Conservation (phyloP, 2,113 vertebrate genomes). For the Lutjanus erythropterus region DNA sequence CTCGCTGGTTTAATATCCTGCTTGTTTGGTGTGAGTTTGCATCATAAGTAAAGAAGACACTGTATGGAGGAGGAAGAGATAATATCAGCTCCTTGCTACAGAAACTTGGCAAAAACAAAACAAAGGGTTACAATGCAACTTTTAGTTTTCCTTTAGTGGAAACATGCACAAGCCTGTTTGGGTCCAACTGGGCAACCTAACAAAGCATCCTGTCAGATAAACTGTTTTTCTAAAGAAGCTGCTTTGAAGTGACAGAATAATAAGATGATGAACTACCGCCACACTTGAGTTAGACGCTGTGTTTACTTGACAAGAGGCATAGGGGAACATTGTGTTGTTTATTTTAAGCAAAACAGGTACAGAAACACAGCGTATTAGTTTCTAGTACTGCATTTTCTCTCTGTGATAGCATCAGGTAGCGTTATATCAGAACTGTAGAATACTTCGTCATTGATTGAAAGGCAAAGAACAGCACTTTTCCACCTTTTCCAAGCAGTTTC, state of each 20-base stretch:
- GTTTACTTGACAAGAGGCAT: not conserved
- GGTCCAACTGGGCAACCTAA: not conserved
- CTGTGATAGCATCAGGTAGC: too few relatives aligned
- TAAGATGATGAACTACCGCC: not conserved
- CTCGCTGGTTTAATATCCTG: not conserved
- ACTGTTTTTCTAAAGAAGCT: conserved; percentile 1
- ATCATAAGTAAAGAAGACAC: not conserved
- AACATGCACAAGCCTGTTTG: not conserved
- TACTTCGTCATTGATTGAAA: too few relatives aligned
- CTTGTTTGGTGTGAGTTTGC: not conserved
- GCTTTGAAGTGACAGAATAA: conserved; percentile 21
- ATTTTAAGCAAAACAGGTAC: not conserved
- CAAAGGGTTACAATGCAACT: not conserved
- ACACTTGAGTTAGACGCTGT: conserved; percentile 11
- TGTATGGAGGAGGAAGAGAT: not conserved
- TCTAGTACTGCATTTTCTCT: not conserved
- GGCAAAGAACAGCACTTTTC: too few relatives aligned
- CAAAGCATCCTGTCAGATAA: not conserved
- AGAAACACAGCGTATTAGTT: not conserved
- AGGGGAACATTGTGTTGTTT: conserved; percentile 12
- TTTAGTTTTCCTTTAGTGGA: not conserved
- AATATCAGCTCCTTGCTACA: not conserved
- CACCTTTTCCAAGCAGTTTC: too few relatives aligned
- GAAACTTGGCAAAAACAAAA: conserved; percentile 5
- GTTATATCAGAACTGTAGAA: too few relatives aligned